Percentiles rank a stretch among this genome's conserved stretches.
Conservation (phyloP, 1,140 invertebrate genomes). For the Rhopalosiphum maidis region DNA sequence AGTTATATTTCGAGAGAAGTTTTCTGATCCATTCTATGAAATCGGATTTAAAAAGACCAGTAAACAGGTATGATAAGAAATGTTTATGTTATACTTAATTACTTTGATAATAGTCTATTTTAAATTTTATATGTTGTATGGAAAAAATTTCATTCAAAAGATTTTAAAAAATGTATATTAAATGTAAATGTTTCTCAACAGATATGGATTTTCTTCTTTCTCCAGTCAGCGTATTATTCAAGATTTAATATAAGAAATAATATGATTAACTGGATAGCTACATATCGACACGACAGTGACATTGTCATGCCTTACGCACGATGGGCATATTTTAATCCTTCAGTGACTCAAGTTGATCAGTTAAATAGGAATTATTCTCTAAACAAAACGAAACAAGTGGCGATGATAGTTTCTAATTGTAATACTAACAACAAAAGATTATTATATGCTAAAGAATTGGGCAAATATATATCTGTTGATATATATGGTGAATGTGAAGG, state of each 20-base stretch:
- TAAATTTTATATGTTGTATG: not conserved
- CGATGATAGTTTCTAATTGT: slow-evolving; percentile 98
- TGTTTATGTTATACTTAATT: not conserved
- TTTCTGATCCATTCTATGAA: slow-evolving; percentile 72
- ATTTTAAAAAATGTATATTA: not conserved
- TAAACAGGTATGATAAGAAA: slow-evolving; percentile 69
- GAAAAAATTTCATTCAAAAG: too few species aligned
- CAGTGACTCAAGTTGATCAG: slow-evolving; percentile 71
- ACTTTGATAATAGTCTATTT: not conserved
- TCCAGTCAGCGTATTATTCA: not conserved
- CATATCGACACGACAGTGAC: slow-evolving; percentile 91
- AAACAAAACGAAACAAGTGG: slow-evolving; percentile 93
- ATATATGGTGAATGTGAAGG: slow-evolving; percentile 92
- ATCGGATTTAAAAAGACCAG: slow-evolving; percentile 71
- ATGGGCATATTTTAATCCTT: slow-evolving; percentile 85
- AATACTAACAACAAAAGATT: slow-evolving; percentile 85
- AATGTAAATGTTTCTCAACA: not conserved
- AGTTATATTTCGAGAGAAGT: slow-evolving; percentile 87
- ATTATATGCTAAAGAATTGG: slow-evolving; percentile 84
- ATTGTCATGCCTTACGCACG: slow-evolving; percentile 95
- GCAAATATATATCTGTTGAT: slow-evolving; percentile 89
- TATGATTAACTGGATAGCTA: slow-evolving; percentile 94
- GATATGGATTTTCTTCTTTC: not conserved
- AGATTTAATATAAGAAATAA: slow-evolving; percentile 65
- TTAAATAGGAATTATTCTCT: slow-evolving; percentile 80